A percentile compares a stretch with the other conserved stretches of the same genome.
Conservation (phyloP, 2,888 invertebrate species). For the Cotesia congregata region DNA sequence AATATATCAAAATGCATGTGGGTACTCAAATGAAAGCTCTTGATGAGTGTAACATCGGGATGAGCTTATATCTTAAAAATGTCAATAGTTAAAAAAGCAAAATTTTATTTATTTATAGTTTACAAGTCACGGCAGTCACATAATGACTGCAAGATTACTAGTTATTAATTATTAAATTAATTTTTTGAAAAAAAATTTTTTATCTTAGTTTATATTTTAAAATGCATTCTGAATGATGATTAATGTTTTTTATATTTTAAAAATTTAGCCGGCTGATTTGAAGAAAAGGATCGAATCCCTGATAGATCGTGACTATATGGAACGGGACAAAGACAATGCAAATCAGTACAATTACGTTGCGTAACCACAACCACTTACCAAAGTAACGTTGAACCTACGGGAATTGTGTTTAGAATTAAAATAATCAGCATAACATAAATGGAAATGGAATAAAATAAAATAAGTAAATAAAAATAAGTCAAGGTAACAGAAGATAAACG, state of each 20-base stretch:
- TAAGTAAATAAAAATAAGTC: conserved; percentile 20
- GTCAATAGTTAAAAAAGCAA: too few species aligned
- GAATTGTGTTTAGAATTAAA: conserved; percentile 2
- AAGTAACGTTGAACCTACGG: conserved; percentile 56
- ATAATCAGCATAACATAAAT: neutral
- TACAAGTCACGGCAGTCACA: too few species aligned
- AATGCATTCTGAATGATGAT: neutral
- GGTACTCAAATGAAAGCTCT: too few species aligned
- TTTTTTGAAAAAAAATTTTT: too few species aligned
- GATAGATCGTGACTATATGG: conserved; percentile 99
- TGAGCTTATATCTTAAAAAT: too few species aligned
- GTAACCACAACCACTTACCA: conserved; percentile 74
- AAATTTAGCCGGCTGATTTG: conserved; percentile 91
- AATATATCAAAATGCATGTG: too few species aligned
- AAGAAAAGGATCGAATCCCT: conserved; percentile 99
- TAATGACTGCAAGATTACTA: too few species aligned
- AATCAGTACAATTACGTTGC: conserved; percentile 99
- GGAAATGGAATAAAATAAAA: conserved; percentile 28
- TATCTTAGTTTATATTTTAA: neutral
- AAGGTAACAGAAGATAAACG: conserved; percentile 12
- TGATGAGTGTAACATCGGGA: too few species aligned
- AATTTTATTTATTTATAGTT: too few species aligned
- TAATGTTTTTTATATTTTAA: conserved; percentile 41
- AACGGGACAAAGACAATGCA: conserved; percentile 97
- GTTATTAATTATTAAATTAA: too few species aligned